Base-by-base conservation (phyloP, 92 coral and sea anemone species). In the Ricordea florida region DNA sequence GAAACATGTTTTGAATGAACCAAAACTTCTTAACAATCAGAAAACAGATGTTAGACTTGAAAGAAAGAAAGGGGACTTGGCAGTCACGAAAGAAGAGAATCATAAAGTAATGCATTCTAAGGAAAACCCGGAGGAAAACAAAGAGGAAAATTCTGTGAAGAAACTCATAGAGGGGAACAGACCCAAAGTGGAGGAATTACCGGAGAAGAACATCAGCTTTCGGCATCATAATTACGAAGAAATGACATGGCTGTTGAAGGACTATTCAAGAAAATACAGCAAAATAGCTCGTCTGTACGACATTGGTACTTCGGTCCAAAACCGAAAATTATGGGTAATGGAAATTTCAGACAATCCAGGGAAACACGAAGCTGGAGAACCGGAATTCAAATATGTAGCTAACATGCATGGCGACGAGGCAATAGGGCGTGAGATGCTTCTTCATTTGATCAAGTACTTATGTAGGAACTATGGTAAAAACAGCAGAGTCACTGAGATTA, bases 321-420 rank as follows among this genome's bases (percentile, higher is more conserved):
- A 96, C 82, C 92, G 99, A 10, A 91, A 89, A 35, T 87, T 93
- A 22, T 93, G 96, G 98, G 96, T 93, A 46, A 93, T 93, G 96
- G 96, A 90, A 33, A 93, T 93, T 28, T 93, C 98, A 2, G 76
- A 82, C 34, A 90, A 93, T 47, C 98, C 98, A 2, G 93, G 90
- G 1, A 56, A 83, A 50, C 98, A 93, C 71, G 91, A 84, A 35
- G 78, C 93, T 0, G 88, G 82, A 18, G 91, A 90, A 36, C 96
- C 98, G 5, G 98, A 93, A 57, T 87, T 90, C 4, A 93, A 93
- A 44, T 90, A 86, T 30, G 81, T 90, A 0, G 98, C 98, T 0
- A 93, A 93, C 53, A 93, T 93, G 87, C 98, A 93, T 62, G 98
- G 98, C 15, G 87, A 93, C 62, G 98, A 93, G 56, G 96, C 90